Evolutionary conservation across 2,888 invertebrate species (phyloP).

Genomic region (Nowickia ferox): DNA sequence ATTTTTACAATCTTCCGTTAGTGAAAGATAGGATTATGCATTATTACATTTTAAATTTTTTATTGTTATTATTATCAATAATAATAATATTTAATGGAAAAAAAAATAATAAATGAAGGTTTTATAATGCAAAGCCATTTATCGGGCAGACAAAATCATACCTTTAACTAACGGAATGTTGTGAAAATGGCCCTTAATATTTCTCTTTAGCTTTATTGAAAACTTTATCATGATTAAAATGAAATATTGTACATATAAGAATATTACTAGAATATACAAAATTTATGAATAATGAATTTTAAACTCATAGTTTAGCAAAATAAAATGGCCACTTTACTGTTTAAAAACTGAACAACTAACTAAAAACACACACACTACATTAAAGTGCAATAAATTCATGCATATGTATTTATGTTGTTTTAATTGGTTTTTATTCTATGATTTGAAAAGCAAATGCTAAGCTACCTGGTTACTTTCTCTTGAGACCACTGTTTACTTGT

Average conservation of each 20-base stretch:
- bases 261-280: background rate
- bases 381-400: constrained; percentile 5
- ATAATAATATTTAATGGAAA: too few relatives aligned
- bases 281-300: constrained; percentile 1
- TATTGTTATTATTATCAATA: too few relatives aligned
- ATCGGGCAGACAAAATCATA: too few relatives aligned
- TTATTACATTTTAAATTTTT: too few relatives aligned
- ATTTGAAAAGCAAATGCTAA: constrained; percentile 55
- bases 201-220: background rate
- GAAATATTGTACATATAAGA: background rate
- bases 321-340: background rate
- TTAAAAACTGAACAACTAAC: constrained; percentile 18
- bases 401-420: constrained; percentile 4
- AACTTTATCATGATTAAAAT: background rate
- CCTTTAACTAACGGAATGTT: too few relatives aligned
- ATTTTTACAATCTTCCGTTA: too few relatives aligned
- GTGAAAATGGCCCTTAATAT: too few relatives aligned
- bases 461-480: constrained; percentile 82
- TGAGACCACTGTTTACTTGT: constrained; percentile 81
- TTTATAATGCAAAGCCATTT: too few relatives aligned
- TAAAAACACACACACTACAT: background rate
- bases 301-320: background rate
- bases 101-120: too few relatives aligned
- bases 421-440: constrained; percentile 15
- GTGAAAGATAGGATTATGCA: too few relatives aligned